phyloP scores from a whole-genome alignment of 2,113 vertebrate species.

The Anhinga anhinga region DNA sequence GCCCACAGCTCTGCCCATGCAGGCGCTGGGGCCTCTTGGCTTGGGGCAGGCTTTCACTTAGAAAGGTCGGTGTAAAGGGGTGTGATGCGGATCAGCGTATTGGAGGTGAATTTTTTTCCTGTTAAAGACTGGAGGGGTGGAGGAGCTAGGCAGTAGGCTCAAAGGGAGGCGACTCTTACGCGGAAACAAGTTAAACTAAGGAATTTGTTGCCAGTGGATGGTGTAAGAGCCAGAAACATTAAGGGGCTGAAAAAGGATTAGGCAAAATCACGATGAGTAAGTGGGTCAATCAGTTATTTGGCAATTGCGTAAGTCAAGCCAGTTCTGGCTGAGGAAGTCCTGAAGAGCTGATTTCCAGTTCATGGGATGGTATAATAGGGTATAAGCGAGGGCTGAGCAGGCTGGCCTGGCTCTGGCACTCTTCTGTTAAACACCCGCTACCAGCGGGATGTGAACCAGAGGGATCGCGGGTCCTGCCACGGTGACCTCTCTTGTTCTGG shows the following conservation, averaged over 20 bases:
- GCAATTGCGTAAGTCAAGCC: background rate
- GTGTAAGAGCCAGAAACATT: background rate
- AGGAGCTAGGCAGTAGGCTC: background rate
- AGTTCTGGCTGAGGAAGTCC: background rate
- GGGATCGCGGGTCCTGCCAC: fast-evolving
- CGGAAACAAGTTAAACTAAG: background rate
- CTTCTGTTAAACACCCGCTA: background rate
- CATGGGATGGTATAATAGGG: fast-evolving
- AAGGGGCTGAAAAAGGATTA: background rate
- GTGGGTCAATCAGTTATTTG: background rate
- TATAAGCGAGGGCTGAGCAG: background rate
- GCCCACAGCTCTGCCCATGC: background rate
- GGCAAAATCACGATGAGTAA: background rate
- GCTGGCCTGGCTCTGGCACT: background rate
- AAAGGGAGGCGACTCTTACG: background rate
- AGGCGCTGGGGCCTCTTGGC: background rate
- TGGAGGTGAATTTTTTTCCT: background rate
- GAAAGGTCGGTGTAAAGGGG: background rate
- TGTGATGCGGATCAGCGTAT: fast-evolving
- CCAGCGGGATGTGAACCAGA: background rate
- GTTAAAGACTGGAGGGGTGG: background rate
- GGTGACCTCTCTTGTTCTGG: fast-evolving
- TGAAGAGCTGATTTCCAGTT: background rate
- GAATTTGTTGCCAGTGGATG: background rate
- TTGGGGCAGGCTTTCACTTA: background rate